Evolutionary conservation across 2,888 invertebrate genomes (phyloP).

Genomic region (Camptogramma bilineatum): DNA sequence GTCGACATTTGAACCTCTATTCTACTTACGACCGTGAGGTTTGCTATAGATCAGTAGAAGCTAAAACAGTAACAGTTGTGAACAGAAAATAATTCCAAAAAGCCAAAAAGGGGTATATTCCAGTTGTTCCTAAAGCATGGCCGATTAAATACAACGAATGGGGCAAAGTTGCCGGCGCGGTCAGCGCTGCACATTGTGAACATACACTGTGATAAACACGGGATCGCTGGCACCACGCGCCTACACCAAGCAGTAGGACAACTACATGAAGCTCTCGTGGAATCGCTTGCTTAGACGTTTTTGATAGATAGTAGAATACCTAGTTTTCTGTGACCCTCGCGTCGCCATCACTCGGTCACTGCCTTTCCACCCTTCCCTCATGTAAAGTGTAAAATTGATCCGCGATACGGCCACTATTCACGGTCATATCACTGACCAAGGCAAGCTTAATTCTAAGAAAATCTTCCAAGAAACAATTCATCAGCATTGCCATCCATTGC

Average conservation of each 20-base stretch:
- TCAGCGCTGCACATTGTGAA: slow-evolving; percentile 48
- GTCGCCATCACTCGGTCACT: no score
- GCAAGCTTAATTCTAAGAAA: no score
- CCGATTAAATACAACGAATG: slow-evolving; percentile 54
- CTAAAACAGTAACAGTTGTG: background rate
- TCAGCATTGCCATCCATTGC: no score
- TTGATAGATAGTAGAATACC: background rate
- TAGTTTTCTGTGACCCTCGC: no score
- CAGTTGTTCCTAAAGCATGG: slow-evolving; percentile 35
- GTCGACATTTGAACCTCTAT: no score
- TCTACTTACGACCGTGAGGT: background rate
- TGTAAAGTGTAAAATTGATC: no score
- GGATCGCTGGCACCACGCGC: slow-evolving; percentile 28
- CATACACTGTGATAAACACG: slow-evolving; percentile 53
- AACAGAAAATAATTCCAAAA: slow-evolving; percentile 19
- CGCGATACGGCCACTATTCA: no score
- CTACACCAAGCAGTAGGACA: slow-evolving; percentile 5
- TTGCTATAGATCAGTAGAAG: no score
- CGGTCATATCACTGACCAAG: no score
- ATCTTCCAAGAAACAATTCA: no score
- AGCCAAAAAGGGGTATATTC: slow-evolving; percentile 26
- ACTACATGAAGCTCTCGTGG: background rate
- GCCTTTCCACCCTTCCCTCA: no score
- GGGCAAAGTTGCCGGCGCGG: slow-evolving; percentile 52
- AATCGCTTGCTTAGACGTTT: no score